Conservation (phyloP, 2,888 invertebrate genomes). For the Harmothoe impar region DNA sequence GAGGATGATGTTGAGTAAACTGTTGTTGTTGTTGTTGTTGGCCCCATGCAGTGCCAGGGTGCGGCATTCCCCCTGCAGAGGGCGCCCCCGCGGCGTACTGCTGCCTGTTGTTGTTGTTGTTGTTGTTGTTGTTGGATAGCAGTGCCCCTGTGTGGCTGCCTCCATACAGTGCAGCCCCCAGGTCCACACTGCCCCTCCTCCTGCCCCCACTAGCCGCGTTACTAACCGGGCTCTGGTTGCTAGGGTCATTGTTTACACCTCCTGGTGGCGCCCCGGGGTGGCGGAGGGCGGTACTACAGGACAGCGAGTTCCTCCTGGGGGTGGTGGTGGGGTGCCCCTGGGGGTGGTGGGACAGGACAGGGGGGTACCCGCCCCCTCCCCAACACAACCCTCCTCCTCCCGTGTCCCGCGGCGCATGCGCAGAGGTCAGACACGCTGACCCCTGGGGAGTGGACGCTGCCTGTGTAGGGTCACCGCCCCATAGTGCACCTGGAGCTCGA, state of each 20-base stretch:
- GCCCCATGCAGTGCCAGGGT: neutral
- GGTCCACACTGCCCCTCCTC: neutral
- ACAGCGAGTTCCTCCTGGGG: neutral
- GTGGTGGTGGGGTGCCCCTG: neutral
- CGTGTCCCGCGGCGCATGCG: neutral
- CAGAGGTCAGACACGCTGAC: neutral
- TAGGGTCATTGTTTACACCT: no score
- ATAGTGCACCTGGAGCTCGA: no score
- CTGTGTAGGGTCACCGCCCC: no score
- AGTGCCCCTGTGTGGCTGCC: neutral
- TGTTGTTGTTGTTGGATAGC: neutral
- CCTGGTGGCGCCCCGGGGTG: no score
- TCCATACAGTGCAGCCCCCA: neutral
- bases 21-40: conserved; percentile 29
- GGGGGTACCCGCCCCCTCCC: no score
- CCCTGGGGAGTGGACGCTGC: neutral
- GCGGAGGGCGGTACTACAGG: no score
- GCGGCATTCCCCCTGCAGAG: neutral
- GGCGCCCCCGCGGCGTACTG: neutral
- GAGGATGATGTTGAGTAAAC: neutral
- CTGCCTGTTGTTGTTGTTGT: neutral
- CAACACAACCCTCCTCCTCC: no score
- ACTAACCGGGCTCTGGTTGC: neutral
- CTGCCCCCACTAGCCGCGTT: neutral
- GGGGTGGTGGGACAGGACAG: neutral